These are phyloP conservation scores for Amyelois transitella DNA, from an alignment of 1,140 invertebrate species.

Conservation along the genomic window DNA sequence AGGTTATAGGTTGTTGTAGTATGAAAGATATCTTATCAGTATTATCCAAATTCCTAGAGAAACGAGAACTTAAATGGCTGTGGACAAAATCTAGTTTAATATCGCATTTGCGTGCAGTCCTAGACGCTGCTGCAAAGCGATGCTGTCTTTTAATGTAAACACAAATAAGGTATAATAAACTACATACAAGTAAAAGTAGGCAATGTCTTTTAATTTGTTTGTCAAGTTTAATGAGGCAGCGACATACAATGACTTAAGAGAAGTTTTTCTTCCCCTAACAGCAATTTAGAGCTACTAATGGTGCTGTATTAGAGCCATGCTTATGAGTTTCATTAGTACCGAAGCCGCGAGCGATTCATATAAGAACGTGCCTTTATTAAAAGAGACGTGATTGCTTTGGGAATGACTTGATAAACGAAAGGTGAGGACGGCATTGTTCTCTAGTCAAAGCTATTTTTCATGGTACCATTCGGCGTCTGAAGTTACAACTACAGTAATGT, in stretches of 20 bases:
- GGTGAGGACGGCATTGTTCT: not conserved
- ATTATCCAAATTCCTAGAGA: no score
- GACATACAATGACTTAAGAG: constrained; percentile 26
- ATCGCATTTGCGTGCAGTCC: not conserved
- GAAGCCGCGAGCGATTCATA: constrained; percentile 57
- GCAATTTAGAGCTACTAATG: constrained; percentile 62
- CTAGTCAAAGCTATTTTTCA: not conserved
- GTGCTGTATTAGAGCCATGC: constrained; percentile 54
- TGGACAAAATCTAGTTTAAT: no score
- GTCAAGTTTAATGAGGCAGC: constrained; percentile 52
- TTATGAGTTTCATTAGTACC: constrained; percentile 68
- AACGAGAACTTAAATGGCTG: no score
- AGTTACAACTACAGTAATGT: not conserved
- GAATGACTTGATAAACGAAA: constrained; percentile 38
- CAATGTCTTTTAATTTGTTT: constrained; percentile 49
- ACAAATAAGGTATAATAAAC: no score
- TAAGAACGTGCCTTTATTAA: constrained; percentile 65
- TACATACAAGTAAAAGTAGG: no score
- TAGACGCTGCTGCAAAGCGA: no score
- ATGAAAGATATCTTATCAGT: no score
- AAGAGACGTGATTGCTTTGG: constrained; percentile 62
- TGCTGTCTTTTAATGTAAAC: no score
- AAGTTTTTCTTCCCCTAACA: constrained; percentile 49
- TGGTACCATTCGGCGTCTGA: not conserved
- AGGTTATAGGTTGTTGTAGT: no score